Evolutionary conservation across 2,888 invertebrate genomes (phyloP), one percentile per base, ranked within the genome.

Genomic region (Dynastes hyllus): DNA sequence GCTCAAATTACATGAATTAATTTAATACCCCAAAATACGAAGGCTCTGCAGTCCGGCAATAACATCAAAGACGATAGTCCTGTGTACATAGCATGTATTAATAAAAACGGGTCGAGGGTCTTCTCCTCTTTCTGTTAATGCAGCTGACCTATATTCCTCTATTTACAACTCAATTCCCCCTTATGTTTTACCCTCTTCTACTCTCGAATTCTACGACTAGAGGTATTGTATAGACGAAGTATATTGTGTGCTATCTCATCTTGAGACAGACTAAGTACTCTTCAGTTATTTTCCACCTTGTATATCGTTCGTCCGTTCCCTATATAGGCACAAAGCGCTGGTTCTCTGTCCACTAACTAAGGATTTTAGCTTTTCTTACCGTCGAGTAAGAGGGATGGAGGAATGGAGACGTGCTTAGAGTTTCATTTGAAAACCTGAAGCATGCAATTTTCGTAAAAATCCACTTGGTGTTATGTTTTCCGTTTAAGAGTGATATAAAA

Each of bases 151-250:
- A 78, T 75, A 78, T 78, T 78, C 67, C 73, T 66, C 75, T 78
- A 78, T 78, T 78, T 78, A 78, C 78, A 73, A 73, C 78, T 78
- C 78, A 78, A 78, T 78, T 73, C 78, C 65, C 73, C 73, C 78
- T 75, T 78, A 78, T 78, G 73, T 75, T 78, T 78, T 67, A 75
- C 75, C 73, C 73, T 75, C 55, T 78, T 73, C 75, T 40, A 75
- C 53, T 65, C 78, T 66, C 78, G 73, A 61, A 75, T 61, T 27
- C 22, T 75, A 75, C 73, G 40, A 61, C 73, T 22, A 16, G n/a
- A 6, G 55, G 73, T 61, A 75, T 75, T 75, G 73, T 75, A 75
- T 75, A 61, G 61, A 61, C 40, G 63, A 75, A 75, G 61, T 75
- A 75, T 75, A 75, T 61, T 75, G 76, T 67, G 67, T 69, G 65